Percentiles rank a stretch among this genome's conserved stretches.
Evolutionary conservation across 1,140 invertebrate genomes (phyloP).

Genomic region (Potamilus streckersoni): DNA sequence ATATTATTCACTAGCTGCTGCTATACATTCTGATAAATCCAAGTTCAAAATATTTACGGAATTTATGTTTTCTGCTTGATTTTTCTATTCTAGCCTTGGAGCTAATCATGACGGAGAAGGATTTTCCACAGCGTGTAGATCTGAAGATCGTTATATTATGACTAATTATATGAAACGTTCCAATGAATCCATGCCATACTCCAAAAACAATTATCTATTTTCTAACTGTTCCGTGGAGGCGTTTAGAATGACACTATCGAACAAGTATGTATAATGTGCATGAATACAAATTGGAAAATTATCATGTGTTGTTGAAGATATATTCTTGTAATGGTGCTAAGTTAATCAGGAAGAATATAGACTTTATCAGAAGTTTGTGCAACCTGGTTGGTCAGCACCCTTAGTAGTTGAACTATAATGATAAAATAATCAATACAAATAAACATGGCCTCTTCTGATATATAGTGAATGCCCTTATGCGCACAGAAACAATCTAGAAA

Average conservation of each 20-base stretch:
- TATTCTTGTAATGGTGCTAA: background rate
- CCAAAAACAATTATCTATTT: constrained; percentile 13
- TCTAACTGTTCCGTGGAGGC: constrained; percentile 17
- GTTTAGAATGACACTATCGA: constrained; percentile 7
- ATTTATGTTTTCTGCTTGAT: too few species aligned
- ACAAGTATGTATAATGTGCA: constrained; percentile 2
- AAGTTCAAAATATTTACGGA: too few species aligned
- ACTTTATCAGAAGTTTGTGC: background rate
- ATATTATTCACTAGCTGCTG: too few species aligned
- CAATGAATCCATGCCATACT: background rate
- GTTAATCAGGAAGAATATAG: background rate
- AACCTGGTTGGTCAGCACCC: background rate
- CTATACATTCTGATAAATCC: too few species aligned
- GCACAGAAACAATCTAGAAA: background rate
- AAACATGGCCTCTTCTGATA: background rate
- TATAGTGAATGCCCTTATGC: too few species aligned
- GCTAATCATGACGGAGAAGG: constrained; percentile 11
- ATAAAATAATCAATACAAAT: background rate
- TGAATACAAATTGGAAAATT: background rate
- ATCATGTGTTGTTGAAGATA: background rate
- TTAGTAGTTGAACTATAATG: background rate
- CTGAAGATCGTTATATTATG: constrained; percentile 13
- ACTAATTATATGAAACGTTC: constrained; percentile 1
- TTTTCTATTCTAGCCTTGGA: background rate
- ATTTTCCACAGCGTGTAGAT: background rate